Percentiles rank a stretch among this genome's conserved stretches.
Evolutionary conservation across 2,113 vertebrate genomes (phyloP).

Genomic region (Holacanthus passer): DNA sequence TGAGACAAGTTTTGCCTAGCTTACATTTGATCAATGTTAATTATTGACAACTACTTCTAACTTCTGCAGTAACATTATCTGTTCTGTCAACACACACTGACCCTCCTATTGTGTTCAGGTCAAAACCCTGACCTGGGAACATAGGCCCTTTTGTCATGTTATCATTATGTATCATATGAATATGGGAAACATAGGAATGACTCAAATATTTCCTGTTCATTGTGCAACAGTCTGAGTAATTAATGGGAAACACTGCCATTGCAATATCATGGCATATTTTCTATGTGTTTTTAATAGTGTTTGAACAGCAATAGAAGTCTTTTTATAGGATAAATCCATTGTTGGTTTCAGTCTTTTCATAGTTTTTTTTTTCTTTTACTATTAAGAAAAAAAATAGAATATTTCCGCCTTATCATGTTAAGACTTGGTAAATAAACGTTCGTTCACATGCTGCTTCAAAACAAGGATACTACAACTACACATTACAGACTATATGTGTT

Average conservation of each 20-base stretch:
- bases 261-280: background rate
- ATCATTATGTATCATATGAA: too few species aligned
- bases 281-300: background rate
- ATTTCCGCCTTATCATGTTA: background rate
- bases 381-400: background rate
- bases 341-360: background rate
- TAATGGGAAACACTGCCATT: background rate
- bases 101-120: too few species aligned
- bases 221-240: too few species aligned
- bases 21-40: too few species aligned
- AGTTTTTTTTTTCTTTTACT: constrained; percentile 28
- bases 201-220: too few species aligned
- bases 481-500: background rate
- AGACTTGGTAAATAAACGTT: constrained; percentile 12
- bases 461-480: background rate
- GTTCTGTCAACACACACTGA: too few species aligned
- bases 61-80: too few species aligned
- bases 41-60: background rate
- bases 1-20: too few species aligned
- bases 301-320: too few species aligned
- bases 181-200: too few species aligned
- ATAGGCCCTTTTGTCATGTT: too few species aligned
- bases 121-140: too few species aligned
- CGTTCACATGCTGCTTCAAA: constrained; percentile 3
- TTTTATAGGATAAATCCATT: background rate